Conservation (phyloP, 2,888 invertebrate genomes). For the Hedya salicella region DNA sequence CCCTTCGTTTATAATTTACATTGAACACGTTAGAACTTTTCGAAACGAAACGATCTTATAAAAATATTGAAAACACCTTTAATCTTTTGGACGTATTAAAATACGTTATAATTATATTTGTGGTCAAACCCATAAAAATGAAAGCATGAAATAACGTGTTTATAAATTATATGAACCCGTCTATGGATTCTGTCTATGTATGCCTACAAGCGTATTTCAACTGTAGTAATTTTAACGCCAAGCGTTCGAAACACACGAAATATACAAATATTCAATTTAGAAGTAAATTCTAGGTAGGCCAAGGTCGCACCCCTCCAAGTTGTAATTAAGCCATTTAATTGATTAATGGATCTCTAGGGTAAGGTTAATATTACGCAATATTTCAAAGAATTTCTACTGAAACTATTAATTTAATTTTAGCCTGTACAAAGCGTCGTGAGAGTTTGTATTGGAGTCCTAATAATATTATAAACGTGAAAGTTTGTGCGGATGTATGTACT, state of each 20-base stretch:
- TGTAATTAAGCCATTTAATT: conserved; percentile 29
- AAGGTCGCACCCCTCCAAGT: conserved; percentile 19
- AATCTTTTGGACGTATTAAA: background rate
- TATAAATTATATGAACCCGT: background rate
- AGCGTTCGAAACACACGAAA: background rate
- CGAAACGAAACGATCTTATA: background rate
- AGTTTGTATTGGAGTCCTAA: background rate
- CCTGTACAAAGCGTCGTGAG: background rate
- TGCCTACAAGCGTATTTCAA: too few species aligned
- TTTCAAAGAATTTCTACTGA: conserved; percentile 11
- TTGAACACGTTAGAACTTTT: background rate
- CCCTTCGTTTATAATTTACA: background rate
- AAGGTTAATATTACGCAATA: conserved; percentile 12
- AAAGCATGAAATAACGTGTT: background rate
- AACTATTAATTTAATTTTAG: conserved; percentile 2
- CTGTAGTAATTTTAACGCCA: too few species aligned
- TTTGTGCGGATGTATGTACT: too few species aligned
- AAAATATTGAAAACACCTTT: background rate
- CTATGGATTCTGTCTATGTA: background rate
- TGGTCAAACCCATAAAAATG: background rate
- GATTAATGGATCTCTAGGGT: conserved; percentile 22
- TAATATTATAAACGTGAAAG: too few species aligned
- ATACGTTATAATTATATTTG: background rate
- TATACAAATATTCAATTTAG: conserved; percentile 1
- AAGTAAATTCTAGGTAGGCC: conserved; percentile 15